A percentile compares a stretch with the other conserved stretches of the same genome.
Conservation (phyloP, 2,888 invertebrate genomes). For the Himalopsyche kuldschensis region DNA sequence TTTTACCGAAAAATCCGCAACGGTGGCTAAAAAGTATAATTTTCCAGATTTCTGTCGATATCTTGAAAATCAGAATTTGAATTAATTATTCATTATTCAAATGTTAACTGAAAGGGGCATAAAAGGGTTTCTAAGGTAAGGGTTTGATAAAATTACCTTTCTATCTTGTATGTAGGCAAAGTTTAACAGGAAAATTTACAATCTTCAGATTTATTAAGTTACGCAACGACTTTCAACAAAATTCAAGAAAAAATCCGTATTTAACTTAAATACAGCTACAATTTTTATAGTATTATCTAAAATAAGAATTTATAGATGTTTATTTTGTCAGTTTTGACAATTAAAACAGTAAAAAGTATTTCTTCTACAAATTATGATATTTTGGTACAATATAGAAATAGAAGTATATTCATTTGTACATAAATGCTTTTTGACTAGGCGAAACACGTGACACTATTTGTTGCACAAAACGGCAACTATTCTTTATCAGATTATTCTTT, state of each 20-base stretch:
- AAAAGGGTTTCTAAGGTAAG: neutral
- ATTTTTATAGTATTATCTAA: too few relatives aligned
- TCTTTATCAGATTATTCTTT: too few relatives aligned
- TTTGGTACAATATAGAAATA: too few relatives aligned
- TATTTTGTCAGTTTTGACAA: too few relatives aligned
- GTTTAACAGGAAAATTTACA: neutral
- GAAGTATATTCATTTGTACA: too few relatives aligned
- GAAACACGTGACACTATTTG: too few relatives aligned
- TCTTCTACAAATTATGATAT: too few relatives aligned
- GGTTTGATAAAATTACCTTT: neutral
- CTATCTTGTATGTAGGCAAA: neutral
- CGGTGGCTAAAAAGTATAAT: neutral
- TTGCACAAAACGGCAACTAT: too few relatives aligned
- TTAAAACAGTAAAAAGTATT: too few relatives aligned
- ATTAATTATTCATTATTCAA: neutral
- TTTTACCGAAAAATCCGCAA: too few relatives aligned
- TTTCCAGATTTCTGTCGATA: neutral
- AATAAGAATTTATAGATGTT: too few relatives aligned
- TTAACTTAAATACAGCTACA: neutral
- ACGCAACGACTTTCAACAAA: neutral
- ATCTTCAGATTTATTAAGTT: neutral
- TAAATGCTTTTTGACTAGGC: too few relatives aligned
- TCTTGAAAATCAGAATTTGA: neutral
- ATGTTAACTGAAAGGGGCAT: neutral
- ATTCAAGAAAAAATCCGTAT: neutral